Conservation (phyloP, 2,797 vertebrate species). For the Tarsius wallacei region DNA sequence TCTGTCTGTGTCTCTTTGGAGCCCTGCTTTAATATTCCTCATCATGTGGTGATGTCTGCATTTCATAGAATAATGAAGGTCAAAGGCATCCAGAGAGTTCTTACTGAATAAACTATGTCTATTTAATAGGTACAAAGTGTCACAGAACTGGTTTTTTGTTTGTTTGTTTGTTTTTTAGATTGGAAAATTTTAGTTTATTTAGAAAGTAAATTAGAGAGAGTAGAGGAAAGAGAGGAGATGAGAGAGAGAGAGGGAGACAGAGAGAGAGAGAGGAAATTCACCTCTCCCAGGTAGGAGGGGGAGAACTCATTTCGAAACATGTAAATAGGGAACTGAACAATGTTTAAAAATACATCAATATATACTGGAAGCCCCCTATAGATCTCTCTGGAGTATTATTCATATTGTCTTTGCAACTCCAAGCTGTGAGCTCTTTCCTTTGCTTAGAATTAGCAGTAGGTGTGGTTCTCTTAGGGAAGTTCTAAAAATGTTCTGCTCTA, state of each 20-base stretch:
- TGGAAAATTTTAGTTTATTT: too few species aligned
- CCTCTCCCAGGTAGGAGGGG: too few species aligned
- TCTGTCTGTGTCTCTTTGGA: slow-evolving; percentile 52
- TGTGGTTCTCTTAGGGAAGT: slow-evolving; percentile 71
- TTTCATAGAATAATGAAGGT: not conserved
- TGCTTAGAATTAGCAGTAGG: slow-evolving; percentile 77
- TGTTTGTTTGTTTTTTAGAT: too few species aligned
- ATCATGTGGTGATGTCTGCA: slow-evolving; percentile 37
- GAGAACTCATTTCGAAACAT: not conserved
- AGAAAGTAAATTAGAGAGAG: too few species aligned
- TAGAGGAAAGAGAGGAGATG: too few species aligned
- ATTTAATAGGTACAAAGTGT: not conserved
- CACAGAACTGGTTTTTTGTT: not conserved
- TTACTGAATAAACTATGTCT: not conserved
- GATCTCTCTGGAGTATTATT: slow-evolving; percentile 66
- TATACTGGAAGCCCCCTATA: not conserved
- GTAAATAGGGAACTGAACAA: not conserved
- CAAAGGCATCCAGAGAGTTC: not conserved
- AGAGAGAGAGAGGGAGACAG: too few species aligned
- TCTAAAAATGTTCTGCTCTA: slow-evolving; percentile 64
- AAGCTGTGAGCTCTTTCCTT: slow-evolving; percentile 38
- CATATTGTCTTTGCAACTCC: slow-evolving; percentile 63
- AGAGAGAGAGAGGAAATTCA: too few species aligned
- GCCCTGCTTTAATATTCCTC: slow-evolving; percentile 71
- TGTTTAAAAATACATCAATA: not conserved